Base-by-base conservation (phyloP, 2,113 vertebrate species). In the Cromileptes altivelis region DNA sequence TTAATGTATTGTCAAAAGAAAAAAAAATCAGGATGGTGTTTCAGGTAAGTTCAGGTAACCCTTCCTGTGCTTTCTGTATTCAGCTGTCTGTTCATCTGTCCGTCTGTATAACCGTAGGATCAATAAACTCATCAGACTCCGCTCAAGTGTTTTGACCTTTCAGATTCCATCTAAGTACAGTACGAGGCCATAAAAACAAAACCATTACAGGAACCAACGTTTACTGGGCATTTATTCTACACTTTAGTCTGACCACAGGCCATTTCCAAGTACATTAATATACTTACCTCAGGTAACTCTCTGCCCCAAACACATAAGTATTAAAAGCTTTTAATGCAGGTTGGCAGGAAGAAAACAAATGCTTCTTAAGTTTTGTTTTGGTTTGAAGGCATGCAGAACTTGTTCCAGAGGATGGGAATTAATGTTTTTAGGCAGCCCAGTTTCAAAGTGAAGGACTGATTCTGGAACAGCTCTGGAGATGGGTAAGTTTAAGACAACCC, bases 271-370 rank as follows among this genome's bases (percentile, higher is more conserved):
- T 19, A 55, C 82, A 77, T 80, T 73, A 76, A 82, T 12, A 75
- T 74, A 47, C 74, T 70, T 79, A 42, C 87, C 69, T 9, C 6
- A 25, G 58, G 18, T 55, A 1, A 53, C 55, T 4, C 45, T 58
- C 25, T 15, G 2, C 17, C 67, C 33, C 37, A 4, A 30, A 75
- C 52, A 45, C 67, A 18, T 37, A 0, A 52, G 45, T 50, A 45
- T 79, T 12, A 52, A 37, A 70, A 49, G 88, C 70, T 89, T 87
- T 85, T 82, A 84, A 73, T 73, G 85, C 67, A 33, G 13, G 5
- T 57, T 19, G 2, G 37, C 73, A 62, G 69, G 68, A 80, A 30
- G 79, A 52, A 67, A 84, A 85, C 75, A 70, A 65, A 53, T 4
- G 12, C 71, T n/a, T 14, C 58, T 61, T 25, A 42, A 58, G 56